phyloP scores from a whole-genome alignment of 2,888 invertebrate genomes.

The Empis livida region DNA sequence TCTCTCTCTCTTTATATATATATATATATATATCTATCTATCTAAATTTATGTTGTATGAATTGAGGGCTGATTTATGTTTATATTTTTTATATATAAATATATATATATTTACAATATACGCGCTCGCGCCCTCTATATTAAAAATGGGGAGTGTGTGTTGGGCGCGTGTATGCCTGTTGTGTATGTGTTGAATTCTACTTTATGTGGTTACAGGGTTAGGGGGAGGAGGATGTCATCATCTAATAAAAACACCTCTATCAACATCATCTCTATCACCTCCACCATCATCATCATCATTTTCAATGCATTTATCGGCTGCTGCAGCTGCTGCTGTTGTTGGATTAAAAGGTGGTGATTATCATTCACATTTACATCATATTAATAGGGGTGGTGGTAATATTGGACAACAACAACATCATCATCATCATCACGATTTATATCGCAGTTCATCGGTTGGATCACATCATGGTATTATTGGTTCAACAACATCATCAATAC shows the following conservation, averaged over 20 bases:
- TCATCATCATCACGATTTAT: constrained; percentile 13
- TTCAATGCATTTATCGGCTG: constrained; percentile 30
- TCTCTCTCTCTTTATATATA: too few relatives aligned
- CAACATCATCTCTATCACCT: constrained; percentile 28
- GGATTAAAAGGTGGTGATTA: constrained; percentile 19
- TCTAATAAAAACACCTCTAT: constrained; percentile 27
- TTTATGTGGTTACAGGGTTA: constrained; percentile 36
- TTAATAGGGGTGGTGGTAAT: constrained; percentile 7
- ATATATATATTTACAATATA: too few relatives aligned
- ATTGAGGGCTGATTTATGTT: too few relatives aligned
- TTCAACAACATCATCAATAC: constrained; percentile 17
- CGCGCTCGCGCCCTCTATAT: too few relatives aligned
- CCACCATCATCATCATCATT: constrained; percentile 30
- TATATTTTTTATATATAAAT: too few relatives aligned
- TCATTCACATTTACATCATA: constrained; percentile 13
- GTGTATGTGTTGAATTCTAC: constrained; percentile 28
- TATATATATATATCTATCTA: too few relatives aligned
- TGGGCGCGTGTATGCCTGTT: too few relatives aligned
- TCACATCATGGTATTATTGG: constrained; percentile 17
- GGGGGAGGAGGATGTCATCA: constrained; percentile 29
- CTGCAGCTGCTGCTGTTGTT: constrained; percentile 5
- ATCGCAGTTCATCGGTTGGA: constrained; percentile 14
- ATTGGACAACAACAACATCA: constrained; percentile 19
- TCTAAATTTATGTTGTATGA: too few relatives aligned
- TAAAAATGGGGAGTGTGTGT: too few relatives aligned